Evolutionary conservation across 1,140 invertebrate genomes (phyloP), one percentile per base, ranked within the genome.

Genomic region (Neodiprion lecontei): DNA sequence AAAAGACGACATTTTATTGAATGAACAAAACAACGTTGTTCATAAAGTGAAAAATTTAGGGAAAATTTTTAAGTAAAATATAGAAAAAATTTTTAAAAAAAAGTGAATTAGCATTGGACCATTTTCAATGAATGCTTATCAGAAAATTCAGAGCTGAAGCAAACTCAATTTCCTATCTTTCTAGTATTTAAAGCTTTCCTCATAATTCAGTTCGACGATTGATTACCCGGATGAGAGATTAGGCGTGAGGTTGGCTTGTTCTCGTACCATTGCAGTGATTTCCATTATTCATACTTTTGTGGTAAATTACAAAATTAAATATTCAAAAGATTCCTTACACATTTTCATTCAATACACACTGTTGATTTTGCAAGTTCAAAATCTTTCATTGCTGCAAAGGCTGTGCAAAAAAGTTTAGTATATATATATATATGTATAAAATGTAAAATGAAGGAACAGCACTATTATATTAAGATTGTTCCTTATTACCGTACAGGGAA

Each of bases 381-480:
- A 40, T 40, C 28, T 40, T 40, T 2, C 28, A 40, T 40, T 40
- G 28, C 28, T 40, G 28, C 28, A 40, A 40, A 40, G 28, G 28
- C 28, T 40, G 28, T 40, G 28, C 5, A 40, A 40, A 40, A 40
- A 40, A 40, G 28, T 40, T 40, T 40, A 40, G 28, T 40, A 40
- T 40, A 40, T 40, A 40, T 40, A 40, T 40, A 3, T 40, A 40
- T 40, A 40, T 40, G 5, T 71, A 10, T 21, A 49, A 48, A 71
- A 71, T 48, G 10, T 48, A 23, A 48, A 71, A 71, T 48, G 70
- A 71, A 71, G 70, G 70, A 71, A 48, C 14, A 49, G 28, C 28
- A 40, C 1, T 40, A 40, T 40, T 61, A 61, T 61, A 61, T 7
- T 61, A 9, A 61, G n/a, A 17, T 14, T 61, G 53, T 61, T 40